These are phyloP conservation scores for Margaritifera margaritifera DNA, from an alignment of 2,888 invertebrate species.

Conservation along the genomic window DNA sequence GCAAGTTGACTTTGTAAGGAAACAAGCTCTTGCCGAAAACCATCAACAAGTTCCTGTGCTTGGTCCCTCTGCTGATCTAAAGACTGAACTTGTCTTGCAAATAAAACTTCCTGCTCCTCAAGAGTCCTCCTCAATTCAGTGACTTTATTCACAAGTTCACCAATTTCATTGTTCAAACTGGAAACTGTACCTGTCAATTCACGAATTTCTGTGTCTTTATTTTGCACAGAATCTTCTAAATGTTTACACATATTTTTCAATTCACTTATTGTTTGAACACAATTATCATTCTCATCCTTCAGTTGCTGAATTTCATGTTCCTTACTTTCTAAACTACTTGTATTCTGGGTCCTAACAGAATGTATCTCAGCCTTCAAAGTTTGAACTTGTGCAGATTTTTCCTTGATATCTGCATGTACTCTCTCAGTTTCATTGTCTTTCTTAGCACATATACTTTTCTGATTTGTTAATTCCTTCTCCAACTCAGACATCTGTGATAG, in stretches of 20 bases:
- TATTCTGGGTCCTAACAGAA: neutral
- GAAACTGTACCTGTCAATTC: constrained; percentile 11
- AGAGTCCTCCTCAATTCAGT: constrained; percentile 2
- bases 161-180: constrained; percentile 7
- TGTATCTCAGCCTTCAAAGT: neutral
- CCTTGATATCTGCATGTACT: constrained; percentile 24
- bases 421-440: constrained; percentile 21
- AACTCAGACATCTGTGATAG: constrained; percentile 57
- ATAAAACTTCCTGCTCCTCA: constrained; percentile 7
- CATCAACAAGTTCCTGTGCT: constrained; percentile 16
- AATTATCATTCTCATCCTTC: constrained; percentile 31
- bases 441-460: constrained; percentile 13
- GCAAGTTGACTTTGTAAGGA: constrained; percentile 20
- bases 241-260: constrained; percentile 8
- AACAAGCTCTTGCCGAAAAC: constrained; percentile 19
- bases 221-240: constrained; percentile 13
- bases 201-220: constrained; percentile 7
- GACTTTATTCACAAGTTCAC: constrained; percentile 4
- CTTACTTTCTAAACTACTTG: constrained; percentile 16
- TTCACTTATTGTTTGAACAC: constrained; percentile 15
- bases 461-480: constrained; percentile 44
- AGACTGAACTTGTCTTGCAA: constrained; percentile 4
- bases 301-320: constrained; percentile 25
- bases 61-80: constrained; percentile 6
- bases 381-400: constrained; percentile 2